phyloP scores from a whole-genome alignment of 35 echinoderm and acorn worm species.

The Ophioderma brevispina region DNA sequence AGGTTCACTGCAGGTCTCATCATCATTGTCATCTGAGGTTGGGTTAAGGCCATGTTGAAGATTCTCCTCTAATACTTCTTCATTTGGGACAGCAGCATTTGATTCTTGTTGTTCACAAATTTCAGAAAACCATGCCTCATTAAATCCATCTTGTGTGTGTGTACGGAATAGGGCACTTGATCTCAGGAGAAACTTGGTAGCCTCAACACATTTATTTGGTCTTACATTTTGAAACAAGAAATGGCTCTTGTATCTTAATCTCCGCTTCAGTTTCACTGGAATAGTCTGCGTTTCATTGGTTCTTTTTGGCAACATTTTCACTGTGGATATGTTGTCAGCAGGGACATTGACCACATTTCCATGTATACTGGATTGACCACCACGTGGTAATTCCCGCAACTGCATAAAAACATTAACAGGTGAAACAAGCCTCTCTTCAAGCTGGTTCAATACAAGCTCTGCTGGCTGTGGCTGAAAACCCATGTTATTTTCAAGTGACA shows the following conservation, averaged over 20 bases:
- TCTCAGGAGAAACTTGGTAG: not conserved
- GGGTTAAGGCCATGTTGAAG: too few relatives aligned
- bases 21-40: not conserved
- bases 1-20: not conserved
- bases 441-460: not conserved
- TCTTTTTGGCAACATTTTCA: not conserved
- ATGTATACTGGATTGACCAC: not conserved
- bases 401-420: conserved; percentile 17
- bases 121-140: not conserved
- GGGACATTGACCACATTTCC: not conserved
- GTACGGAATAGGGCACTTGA: not conserved
- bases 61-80: too few relatives aligned
- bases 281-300: not conserved
- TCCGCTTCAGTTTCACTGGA: not conserved
- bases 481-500: not conserved
- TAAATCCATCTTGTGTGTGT: not conserved
- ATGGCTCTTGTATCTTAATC: conserved; percentile 15
- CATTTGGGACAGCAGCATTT: not conserved
- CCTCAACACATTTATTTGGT: not conserved
- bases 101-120: not conserved
- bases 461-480: not conserved
- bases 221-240: not conserved
- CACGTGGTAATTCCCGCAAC: not conserved
- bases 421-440: not conserved
- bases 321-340: not conserved